phyloP scores from a whole-genome alignment of 2,113 vertebrate genomes.

The Otus sunia region DNA sequence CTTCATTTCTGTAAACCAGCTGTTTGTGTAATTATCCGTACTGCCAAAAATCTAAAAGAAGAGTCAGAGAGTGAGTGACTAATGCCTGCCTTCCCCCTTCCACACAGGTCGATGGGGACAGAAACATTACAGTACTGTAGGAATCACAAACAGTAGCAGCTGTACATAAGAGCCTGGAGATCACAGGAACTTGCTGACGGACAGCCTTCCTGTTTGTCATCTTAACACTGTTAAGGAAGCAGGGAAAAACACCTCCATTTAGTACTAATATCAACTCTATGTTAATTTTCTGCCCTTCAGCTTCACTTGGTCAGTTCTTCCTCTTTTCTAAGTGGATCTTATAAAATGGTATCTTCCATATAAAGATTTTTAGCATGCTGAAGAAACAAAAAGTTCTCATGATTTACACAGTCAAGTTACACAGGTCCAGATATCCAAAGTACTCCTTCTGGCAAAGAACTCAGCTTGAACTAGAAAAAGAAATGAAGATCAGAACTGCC shows the following conservation, averaged over 20 bases:
- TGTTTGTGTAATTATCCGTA: neutral
- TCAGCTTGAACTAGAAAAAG: neutral
- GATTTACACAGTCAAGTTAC: neutral
- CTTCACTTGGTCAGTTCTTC: neutral
- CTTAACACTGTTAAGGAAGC: neutral
- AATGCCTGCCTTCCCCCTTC: neutral
- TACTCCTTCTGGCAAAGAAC: neutral
- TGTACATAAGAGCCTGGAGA: neutral
- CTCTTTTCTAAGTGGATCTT: neutral
- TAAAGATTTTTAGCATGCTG: neutral
- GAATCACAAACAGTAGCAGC: neutral
- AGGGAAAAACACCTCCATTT: neutral
- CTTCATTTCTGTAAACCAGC: neutral
- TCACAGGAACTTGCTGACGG: neutral
- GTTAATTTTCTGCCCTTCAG: neutral
- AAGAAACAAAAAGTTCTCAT: neutral
- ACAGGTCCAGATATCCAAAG: neutral
- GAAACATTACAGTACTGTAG: neutral
- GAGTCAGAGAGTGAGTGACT: fast-evolving
- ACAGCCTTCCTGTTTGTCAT: neutral
- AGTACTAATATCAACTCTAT: neutral
- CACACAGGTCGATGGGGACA: neutral
- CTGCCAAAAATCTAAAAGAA: neutral
- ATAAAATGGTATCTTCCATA: neutral
- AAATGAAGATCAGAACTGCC: neutral